Conservation (phyloP, 2,888 invertebrate species). For the Plagiodera versicolora region DNA sequence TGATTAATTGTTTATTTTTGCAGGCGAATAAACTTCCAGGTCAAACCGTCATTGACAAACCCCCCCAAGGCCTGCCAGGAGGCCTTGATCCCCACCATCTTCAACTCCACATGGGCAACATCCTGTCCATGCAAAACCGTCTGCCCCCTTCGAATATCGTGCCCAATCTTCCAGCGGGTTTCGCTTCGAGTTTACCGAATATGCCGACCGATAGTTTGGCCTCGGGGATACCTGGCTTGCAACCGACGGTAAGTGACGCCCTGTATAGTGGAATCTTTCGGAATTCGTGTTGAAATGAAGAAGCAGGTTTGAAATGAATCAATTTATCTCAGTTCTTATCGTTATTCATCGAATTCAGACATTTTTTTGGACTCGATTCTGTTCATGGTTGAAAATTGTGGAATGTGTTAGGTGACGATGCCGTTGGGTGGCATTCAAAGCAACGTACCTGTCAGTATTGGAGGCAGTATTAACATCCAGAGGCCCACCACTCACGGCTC, state of each 20-base stretch:
- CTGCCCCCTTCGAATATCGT: conserved; percentile 39
- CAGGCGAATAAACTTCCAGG: conserved; percentile 51
- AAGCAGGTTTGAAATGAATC: too few relatives aligned
- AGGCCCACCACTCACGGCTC: conserved; percentile 39
- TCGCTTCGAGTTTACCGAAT: conserved; percentile 30
- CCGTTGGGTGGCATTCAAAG: conserved; percentile 32
- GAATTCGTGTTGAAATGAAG: too few relatives aligned
- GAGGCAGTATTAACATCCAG: conserved; percentile 34
- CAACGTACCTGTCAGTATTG: conserved; percentile 34
- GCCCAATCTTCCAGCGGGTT: conserved; percentile 35
- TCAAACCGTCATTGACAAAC: conserved; percentile 45
- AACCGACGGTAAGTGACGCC: conserved; percentile 13
- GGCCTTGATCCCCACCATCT: conserved; percentile 55
- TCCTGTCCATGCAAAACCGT: conserved; percentile 52
- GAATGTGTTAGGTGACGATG: conserved; percentile 24
- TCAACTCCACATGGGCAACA: conserved; percentile 59
- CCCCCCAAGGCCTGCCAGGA: conserved; percentile 41
- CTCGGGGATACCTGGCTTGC: conserved; percentile 35
- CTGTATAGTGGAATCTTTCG: too few relatives aligned
- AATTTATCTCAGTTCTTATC: too few relatives aligned
- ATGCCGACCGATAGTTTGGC: conserved; percentile 37
- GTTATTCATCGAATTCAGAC: too few relatives aligned
- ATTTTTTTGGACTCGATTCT: too few relatives aligned
- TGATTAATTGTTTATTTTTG: conserved; percentile 14
- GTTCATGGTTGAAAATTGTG: too few relatives aligned